A percentile compares a stretch with the other conserved stretches of the same genome.
Conservation (phyloP, 2,797 vertebrate genomes). For the Esox masquinongy region DNA sequence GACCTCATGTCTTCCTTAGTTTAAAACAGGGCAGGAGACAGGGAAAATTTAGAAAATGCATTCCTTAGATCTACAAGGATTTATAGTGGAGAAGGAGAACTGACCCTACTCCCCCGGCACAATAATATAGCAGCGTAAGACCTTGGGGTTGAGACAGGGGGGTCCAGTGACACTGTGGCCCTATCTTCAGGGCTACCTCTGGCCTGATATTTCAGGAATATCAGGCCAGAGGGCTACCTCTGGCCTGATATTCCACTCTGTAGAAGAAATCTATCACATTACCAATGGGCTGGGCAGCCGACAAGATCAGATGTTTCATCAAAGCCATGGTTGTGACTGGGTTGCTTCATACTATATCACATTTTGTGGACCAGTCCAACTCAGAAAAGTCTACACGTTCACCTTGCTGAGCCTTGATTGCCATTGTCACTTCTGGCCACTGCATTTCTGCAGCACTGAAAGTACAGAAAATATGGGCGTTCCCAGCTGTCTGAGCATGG, state of each 20-base stretch:
- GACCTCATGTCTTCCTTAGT: too few relatives aligned
- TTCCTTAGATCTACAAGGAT: too few relatives aligned
- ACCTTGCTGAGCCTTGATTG: conserved; percentile 16
- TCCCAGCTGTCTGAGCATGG: conserved; percentile 23
- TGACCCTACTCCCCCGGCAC: too few relatives aligned
- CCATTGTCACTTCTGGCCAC: conserved; percentile 17
- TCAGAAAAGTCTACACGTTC: conserved; percentile 17
- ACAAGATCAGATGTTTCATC: conserved; percentile 13
- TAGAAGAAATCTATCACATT: conserved; percentile 20
- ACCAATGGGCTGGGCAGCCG: conserved; percentile 9
- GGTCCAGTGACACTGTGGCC: too few relatives aligned
- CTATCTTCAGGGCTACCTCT: too few relatives aligned
- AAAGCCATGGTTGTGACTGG: conserved; percentile 9
- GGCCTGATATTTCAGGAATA: too few relatives aligned
- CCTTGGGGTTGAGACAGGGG: too few relatives aligned
- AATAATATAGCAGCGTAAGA: too few relatives aligned
- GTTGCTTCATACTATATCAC: conserved; percentile 2
- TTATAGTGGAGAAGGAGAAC: too few relatives aligned
- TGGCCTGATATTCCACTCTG: conserved; percentile 11
- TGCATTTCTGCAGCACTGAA: too few relatives aligned
- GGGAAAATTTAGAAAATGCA: too few relatives aligned
- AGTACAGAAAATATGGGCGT: neutral
- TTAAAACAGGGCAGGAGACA: too few relatives aligned
- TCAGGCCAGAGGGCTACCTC: conserved; percentile 15
- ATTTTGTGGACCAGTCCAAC: conserved; percentile 6